Evolutionary conservation across 2,113 vertebrate species (phyloP).

Genomic region (Scytalopus superciliaris): DNA sequence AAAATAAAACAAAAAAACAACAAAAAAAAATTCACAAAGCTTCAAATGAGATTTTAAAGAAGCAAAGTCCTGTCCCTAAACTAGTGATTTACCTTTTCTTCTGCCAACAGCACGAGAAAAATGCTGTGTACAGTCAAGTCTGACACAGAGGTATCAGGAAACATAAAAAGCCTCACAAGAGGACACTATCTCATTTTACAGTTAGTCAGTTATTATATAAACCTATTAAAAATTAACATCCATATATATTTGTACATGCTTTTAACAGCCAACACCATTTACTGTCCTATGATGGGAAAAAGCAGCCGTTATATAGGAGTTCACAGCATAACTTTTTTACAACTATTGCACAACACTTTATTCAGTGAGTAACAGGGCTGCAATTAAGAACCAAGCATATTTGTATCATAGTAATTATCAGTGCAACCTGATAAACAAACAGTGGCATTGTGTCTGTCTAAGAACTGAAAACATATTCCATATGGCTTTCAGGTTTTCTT

Average conservation of each 20-base stretch:
- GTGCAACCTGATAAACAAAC: neutral
- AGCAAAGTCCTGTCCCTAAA: neutral
- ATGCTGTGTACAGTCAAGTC: neutral
- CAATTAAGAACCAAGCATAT: neutral
- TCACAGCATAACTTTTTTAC: neutral
- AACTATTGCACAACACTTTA: neutral
- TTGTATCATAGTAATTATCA: neutral
- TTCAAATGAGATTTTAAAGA: neutral
- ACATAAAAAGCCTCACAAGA: neutral
- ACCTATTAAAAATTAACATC: neutral
- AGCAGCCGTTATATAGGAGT: neutral
- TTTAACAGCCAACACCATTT: neutral
- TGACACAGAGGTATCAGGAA: neutral
- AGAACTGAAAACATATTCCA: neutral
- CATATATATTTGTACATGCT: accelerated
- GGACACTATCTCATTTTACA: neutral
- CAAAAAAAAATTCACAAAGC: neutral
- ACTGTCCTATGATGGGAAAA: neutral
- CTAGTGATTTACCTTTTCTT: neutral
- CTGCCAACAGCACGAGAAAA: neutral
- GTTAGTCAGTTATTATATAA: neutral
- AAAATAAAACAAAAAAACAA: neutral
- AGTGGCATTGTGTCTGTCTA: neutral
- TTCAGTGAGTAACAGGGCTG: neutral
- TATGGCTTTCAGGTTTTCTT: neutral